Evolutionary conservation across 1,140 invertebrate genomes (phyloP), one percentile per base, ranked within the genome.

Genomic region (Pemphigus obesinymphae): DNA sequence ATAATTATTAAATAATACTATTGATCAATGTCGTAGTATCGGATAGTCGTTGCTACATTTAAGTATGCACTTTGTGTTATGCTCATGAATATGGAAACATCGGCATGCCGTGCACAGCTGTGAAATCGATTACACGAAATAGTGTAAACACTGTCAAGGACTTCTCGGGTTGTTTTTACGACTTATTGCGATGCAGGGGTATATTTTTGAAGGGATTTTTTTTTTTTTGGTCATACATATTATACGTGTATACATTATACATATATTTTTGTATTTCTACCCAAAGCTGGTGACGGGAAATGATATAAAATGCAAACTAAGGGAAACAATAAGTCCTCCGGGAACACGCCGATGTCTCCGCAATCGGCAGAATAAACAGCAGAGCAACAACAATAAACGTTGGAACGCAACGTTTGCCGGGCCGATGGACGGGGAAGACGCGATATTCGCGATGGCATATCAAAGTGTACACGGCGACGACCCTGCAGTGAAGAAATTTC

Each of bases 271-370:
- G 23, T 72, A 48, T 26, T 23, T 48, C 48, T 45, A 3, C 68
- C 10, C 0, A 4, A 40, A 6, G 23, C 8, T 15, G 26, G 26
- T 3, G 17, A 45, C 40, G 45, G 34, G 13, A 53, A 55, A 29
- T 45, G 31, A 61, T 80, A 63, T 80, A 80, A 80, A 80, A 80
- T 29, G 76, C 55, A 80, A 80, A 80, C 76, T 29, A 45, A 63
- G 55, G 73, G 34, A 45, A 80, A 58, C 55, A 63, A 63, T 48
- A 80, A 80, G 55, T 80, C 76, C 76, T 78, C 53, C 53, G 75
- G 75, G 75, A 61, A 58, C 34, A 23, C 11, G 75, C 23, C 23
- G 34, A n/a, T 23, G 53, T 58, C 34, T 43, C 31, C 75, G 37
- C 15, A 43, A 45, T 63, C 37, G 53, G 76, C 55, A 80, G 40